Evolutionary conservation across 2,797 vertebrate genomes (phyloP), one percentile per base, ranked within the genome.

Genomic region (Bucorvus abyssinicus): DNA sequence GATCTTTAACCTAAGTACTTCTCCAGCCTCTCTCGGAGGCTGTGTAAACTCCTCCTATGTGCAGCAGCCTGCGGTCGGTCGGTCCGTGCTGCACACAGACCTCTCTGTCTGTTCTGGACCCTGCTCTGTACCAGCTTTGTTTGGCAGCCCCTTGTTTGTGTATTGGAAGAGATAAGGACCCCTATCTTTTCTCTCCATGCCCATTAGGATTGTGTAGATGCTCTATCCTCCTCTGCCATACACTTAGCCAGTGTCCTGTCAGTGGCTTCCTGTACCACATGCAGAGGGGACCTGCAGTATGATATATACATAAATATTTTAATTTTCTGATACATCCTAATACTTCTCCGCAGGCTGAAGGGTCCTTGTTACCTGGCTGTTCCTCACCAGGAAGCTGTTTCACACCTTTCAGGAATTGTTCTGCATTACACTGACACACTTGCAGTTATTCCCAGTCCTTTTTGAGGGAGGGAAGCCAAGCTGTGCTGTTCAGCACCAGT

Each of bases 1-100:
- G 65, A 68, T 93, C 74, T 90, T 60, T 73, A 68, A 64, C 81
- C 64, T 67, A 78, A 91, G 73, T 91, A 40, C 34, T 90, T 91
- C 69, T 69, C 76, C 73, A 86, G 0, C 34, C 49, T 75, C 27
- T 59, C 65, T 94, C 56, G 88, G 86, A 63, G 80, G n/a, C 83
- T 32, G 8, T 47, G 44, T 73, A n/a, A 85, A 75, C 50, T 86
- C 63, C 29, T 12, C 17, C 50, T 55, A 10, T 14, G 44, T 52
- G 5, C 30, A 27, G 63, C 67, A 93, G 81, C n/a, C 78, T 5
- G 12, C 0, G 4, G 4, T 78, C 24, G 4, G 10, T 15, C 65
- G 13, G 85, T 32, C 6, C 24, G 0, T 1, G 7, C n/a, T 63
- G 74, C 29, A 0, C 18, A 21, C 59, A 53, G 63, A 26, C 42